Evolutionary conservation across 2,888 invertebrate genomes (phyloP).

Genomic region (Andrena bicolor): DNA sequence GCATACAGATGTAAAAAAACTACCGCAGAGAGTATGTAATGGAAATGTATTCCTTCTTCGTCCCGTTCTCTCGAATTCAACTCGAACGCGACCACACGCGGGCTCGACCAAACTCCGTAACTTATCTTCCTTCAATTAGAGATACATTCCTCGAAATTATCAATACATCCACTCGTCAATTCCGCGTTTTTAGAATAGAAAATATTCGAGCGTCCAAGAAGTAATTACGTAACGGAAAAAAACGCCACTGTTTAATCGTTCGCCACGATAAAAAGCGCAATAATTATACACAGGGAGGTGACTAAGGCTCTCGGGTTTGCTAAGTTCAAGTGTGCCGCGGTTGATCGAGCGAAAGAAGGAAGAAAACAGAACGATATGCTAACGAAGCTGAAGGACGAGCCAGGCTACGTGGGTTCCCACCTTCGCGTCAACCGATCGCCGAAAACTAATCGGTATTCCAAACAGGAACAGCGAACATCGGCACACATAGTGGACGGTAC

Average conservation of each 20-base stretch:
- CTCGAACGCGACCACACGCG: background rate
- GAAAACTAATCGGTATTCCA: slow-evolving; percentile 51
- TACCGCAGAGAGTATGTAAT: background rate
- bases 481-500: background rate
- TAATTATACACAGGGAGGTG: background rate
- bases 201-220: too few species aligned
- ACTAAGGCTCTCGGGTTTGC: background rate
- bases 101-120: too few species aligned
- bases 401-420: slow-evolving; percentile 32
- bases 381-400: slow-evolving; percentile 53
- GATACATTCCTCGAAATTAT: too few species aligned
- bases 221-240: too few species aligned
- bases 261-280: background rate
- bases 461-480: background rate
- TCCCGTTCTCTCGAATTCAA: background rate
- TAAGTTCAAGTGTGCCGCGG: background rate
- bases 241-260: background rate
- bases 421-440: slow-evolving; percentile 41
- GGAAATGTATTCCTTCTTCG: slow-evolving; percentile 18
- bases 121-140: too few species aligned
- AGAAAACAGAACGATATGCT: slow-evolving; percentile 52
- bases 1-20: slow-evolving; percentile 19
- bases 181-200: too few species aligned
- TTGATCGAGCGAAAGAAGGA: background rate
- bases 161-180: too few species aligned